Percentiles rank a stretch among this genome's conserved stretches.
Conservation (phyloP, 1,140 invertebrate species). For the Phocides pigmalion region DNA sequence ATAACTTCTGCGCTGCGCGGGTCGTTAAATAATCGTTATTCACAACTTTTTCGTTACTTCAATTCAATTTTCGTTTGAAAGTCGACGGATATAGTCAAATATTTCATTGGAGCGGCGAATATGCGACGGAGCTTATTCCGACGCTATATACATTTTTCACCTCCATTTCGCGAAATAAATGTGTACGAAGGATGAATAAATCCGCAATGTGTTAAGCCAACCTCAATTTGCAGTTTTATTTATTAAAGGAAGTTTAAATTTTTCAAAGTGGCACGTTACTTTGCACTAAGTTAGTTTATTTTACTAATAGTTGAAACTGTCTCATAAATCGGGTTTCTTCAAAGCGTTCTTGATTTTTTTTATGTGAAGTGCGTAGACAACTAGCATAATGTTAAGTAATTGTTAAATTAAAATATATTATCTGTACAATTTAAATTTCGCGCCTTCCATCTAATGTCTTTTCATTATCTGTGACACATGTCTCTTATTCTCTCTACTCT, state of each 20-base stretch:
- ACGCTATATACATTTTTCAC: constrained; percentile 23
- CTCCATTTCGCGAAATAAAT: constrained; percentile 18
- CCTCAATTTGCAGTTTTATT: not conserved
- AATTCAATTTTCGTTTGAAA: constrained; percentile 27
- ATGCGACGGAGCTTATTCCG: constrained; percentile 14
- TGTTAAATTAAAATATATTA: too few species aligned
- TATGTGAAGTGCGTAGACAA: too few species aligned
- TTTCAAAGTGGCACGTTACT: not conserved
- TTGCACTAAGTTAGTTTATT: too few species aligned
- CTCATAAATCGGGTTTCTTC: too few species aligned
- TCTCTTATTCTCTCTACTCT: too few species aligned
- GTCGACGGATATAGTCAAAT: constrained; percentile 14
- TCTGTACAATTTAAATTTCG: too few species aligned
- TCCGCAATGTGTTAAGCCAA: constrained; percentile 16
- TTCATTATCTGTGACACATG: too few species aligned
- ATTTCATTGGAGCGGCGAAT: constrained; percentile 21
- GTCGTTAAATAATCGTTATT: not conserved
- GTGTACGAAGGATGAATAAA: constrained; percentile 27
- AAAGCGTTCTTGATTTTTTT: too few species aligned
- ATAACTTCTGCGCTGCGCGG: not conserved
- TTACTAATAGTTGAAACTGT: too few species aligned
- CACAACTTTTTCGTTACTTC: not conserved
- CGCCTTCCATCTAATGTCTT: too few species aligned
- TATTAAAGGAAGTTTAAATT: not conserved
- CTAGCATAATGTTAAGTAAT: too few species aligned